Percentiles rank a stretch among this genome's conserved stretches.
Evolutionary conservation across 2,888 invertebrate genomes (phyloP).

Genomic region (Metacarcinus magister): DNA sequence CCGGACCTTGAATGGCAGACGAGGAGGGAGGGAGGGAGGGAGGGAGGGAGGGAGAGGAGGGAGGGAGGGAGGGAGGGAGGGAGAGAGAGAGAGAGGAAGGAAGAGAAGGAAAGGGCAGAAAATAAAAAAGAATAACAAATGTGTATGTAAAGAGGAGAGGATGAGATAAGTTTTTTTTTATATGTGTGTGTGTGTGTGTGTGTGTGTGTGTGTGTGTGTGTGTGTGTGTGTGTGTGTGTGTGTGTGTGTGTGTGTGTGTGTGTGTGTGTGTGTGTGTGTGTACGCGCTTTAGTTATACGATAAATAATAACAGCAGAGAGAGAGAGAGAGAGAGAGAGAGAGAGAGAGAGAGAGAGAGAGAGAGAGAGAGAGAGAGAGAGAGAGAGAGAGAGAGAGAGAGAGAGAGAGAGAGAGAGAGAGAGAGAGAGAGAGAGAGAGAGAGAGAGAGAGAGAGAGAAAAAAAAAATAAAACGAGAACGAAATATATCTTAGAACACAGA

Average conservation of each 20-base stretch:
- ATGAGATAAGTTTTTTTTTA: not conserved
- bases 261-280: too few species aligned
- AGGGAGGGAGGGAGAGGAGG: not conserved
- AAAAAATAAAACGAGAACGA: not conserved
- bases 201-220: too few species aligned
- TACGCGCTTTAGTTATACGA: too few species aligned
- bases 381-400: not conserved
- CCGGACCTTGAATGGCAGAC: too few species aligned
- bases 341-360: not conserved
- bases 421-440: not conserved
- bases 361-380: conserved; percentile 2
- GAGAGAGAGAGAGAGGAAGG: not conserved
- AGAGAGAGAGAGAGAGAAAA: conserved; percentile 34
- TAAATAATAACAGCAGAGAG: too few species aligned
- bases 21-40: not conserved
- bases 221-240: too few species aligned
- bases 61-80: too few species aligned
- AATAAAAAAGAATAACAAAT: not conserved
- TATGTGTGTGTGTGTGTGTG: too few species aligned
- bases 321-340: not conserved
- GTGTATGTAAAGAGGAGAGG: not conserved
- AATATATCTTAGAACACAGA: too few species aligned
- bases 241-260: too few species aligned
- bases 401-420: not conserved
- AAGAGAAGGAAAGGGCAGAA: not conserved